phyloP scores from a whole-genome alignment of 53 echinoderm and acorn worm species.

The Hippasteria phrygiana region DNA sequence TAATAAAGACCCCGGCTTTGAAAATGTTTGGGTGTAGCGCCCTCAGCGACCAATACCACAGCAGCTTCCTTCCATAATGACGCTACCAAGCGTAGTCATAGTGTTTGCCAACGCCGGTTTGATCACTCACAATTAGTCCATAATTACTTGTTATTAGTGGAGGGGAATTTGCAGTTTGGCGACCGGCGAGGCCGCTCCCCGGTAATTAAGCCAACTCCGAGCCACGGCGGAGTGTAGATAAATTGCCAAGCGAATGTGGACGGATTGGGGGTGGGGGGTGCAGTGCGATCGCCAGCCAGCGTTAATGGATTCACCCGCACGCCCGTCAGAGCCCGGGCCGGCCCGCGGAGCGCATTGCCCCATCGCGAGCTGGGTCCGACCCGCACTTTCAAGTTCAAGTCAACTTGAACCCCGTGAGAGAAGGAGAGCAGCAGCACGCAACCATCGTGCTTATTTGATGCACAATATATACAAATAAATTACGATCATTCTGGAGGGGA shows the following conservation, averaged over 20 bases:
- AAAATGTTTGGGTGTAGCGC: no score
- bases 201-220: conserved; percentile 25
- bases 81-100: neutral
- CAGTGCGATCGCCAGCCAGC: neutral
- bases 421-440: neutral
- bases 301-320: conserved; percentile 14
- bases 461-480: conserved; percentile 12
- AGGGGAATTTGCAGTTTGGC: neutral
- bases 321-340: neutral
- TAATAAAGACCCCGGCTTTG: no score
- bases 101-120: conserved; percentile 11
- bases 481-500: conserved; percentile 7
- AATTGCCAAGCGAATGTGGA: neutral
- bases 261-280: neutral
- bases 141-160: conserved; percentile 31
- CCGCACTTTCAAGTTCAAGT: neutral
- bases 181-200: neutral
- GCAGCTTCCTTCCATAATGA: neutral
- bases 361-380: neutral
- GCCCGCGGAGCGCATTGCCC: no score
- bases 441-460: neutral
- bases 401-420: neutral
- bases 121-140: conserved; percentile 15
- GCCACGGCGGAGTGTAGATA: neutral
- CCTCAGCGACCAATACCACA: neutral